Evolutionary conservation across 1,140 invertebrate genomes (phyloP).

Genomic region (Eufriesea mexicana): DNA sequence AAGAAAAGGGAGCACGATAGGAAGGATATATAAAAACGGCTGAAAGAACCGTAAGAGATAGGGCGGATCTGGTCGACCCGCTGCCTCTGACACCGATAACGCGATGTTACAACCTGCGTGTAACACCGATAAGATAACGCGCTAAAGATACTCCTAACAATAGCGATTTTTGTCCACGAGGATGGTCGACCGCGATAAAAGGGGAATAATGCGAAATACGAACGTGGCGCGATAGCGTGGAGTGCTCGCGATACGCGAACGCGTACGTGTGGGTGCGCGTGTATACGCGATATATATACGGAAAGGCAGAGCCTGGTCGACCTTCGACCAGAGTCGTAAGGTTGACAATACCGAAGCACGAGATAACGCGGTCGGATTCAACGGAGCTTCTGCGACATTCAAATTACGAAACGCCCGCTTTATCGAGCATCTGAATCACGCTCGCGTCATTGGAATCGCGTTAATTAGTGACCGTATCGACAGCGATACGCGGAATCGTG

Average conservation of each 20-base stretch:
- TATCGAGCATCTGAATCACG: constrained; percentile 31
- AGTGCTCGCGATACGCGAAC: constrained; percentile 22
- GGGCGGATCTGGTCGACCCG: neutral
- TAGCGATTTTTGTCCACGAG: constrained; percentile 49
- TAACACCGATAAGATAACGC: constrained; percentile 54
- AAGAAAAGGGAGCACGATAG: neutral
- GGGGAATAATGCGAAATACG: constrained; percentile 5
- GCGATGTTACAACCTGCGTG: constrained; percentile 19
- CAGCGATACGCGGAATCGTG: neutral
- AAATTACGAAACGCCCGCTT: constrained; percentile 16
- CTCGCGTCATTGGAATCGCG: constrained; percentile 9
- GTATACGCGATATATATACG: too few species aligned
- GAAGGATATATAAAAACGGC: neutral
- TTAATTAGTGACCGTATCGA: constrained; percentile 39
- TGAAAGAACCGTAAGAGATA: neutral
- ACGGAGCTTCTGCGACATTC: constrained; percentile 18
- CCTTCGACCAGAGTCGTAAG: constrained; percentile 62
- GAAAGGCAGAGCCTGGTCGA: neutral
- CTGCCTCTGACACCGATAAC: constrained; percentile 47
- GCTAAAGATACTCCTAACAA: constrained; percentile 10
- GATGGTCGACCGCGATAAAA: constrained; percentile 10
- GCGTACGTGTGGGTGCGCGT: neutral
- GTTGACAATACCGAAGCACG: constrained; percentile 50
- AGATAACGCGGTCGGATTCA: constrained; percentile 37
- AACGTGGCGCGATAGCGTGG: constrained; percentile 7